Evolutionary conservation across 2,797 vertebrate species (phyloP).

Genomic region (Macropus fuliginosus): DNA sequence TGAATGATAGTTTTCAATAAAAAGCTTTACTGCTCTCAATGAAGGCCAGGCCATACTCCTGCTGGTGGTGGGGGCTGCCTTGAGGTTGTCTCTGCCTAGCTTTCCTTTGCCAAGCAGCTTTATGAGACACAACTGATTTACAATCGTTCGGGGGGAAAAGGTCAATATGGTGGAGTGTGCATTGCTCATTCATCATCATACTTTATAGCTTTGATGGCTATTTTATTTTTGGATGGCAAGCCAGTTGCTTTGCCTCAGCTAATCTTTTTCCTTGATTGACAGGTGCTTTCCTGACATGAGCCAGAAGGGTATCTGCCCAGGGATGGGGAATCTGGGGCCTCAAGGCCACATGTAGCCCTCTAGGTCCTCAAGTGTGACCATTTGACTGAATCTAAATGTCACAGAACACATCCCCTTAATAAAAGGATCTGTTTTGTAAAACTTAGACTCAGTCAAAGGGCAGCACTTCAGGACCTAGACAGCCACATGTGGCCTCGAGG

Average conservation of each 20-base stretch:
- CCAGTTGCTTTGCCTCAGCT: slow-evolving; percentile 61
- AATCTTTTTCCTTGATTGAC: slow-evolving; percentile 40
- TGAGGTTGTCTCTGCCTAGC: not conserved
- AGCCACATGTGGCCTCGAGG: too few species aligned
- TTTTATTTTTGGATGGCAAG: slow-evolving; percentile 67
- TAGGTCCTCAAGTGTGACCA: too few species aligned
- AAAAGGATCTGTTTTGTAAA: too few species aligned
- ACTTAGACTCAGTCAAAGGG: too few species aligned
- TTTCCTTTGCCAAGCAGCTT: slow-evolving; percentile 43
- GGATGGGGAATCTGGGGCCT: too few species aligned
- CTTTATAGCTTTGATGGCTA: slow-evolving; percentile 30
- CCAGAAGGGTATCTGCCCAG: not conserved
- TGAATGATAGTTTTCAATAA: slow-evolving; percentile 64
- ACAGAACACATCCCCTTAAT: too few species aligned
- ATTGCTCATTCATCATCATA: slow-evolving; percentile 30
- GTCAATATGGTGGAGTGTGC: slow-evolving; percentile 54
- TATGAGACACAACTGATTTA: slow-evolving; percentile 45
- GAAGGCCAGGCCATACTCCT: not conserved
- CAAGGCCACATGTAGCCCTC: too few species aligned
- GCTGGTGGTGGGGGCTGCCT: not conserved
- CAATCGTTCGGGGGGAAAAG: slow-evolving; percentile 44
- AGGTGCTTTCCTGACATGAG: slow-evolving; percentile 32
- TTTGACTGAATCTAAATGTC: too few species aligned
- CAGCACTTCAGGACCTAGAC: too few species aligned
- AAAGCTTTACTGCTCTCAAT: not conserved